Evolutionary conservation across 2,888 invertebrate species (phyloP), one percentile per base, ranked within the genome.

Genomic region (Andrena hattorfiana): DNA sequence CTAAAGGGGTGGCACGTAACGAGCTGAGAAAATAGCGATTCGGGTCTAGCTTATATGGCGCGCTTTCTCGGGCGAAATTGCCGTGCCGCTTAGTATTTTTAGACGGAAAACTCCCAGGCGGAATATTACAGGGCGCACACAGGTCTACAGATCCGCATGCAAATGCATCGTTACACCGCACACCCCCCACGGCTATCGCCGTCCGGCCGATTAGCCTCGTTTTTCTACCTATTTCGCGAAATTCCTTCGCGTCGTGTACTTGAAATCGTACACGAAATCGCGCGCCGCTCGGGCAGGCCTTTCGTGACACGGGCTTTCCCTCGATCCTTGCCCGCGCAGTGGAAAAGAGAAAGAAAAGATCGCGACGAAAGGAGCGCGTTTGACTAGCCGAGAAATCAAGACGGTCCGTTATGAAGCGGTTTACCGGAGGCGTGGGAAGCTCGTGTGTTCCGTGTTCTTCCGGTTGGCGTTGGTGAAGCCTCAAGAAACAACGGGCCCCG

Each of bases 371-470:
- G 70, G 70, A 74, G 85, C 70, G 81, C 78, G 59, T 85, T 85
- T 78, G 85, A 74, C 80, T 83, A 80, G 74, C 70, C 79, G 85
- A 84, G 89, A 84, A 89, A 89, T 89, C 81, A 83, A 89, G 91
- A 89, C 89, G 89, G 91, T 85, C 92, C 92, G 92, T 92, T 92
- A 92, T 92, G 89, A 92, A 90, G 92, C 92, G 89, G 89, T 92
- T 91, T 92, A 85, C 85, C 81, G 83, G 88, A 84, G 91, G 91
- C 92, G 92, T 92, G 92, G 92, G 92, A 92, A 92, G 92, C 89
- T 87, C 88, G 89, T 85, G 89, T 79, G 89, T 91, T 89, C 92
- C 85, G 89, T 79, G 89, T 91, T 89, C 92, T 92, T 92, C 92
- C 92, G 92, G 91, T 80, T 84, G 84, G 81, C 67, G 85, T 78